These are phyloP conservation scores for Zeuzera pyrina DNA, from an alignment of 2,888 invertebrate genomes.

Conservation along the genomic window DNA sequence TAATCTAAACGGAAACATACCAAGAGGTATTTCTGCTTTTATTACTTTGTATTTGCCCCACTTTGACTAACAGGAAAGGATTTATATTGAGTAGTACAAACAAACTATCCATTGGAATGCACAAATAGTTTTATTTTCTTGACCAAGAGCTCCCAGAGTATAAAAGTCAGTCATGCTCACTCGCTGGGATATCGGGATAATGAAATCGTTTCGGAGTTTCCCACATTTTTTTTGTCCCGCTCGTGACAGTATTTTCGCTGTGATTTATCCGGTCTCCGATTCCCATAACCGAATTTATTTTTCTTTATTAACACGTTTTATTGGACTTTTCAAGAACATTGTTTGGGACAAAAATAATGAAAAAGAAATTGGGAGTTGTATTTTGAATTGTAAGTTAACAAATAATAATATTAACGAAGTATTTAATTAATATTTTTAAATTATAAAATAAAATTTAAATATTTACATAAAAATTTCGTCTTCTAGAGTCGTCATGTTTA, in stretches of 20 bases:
- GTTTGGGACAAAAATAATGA: no score
- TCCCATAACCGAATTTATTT: conserved; percentile 62
- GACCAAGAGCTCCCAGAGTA: conserved; percentile 15
- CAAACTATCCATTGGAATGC: conserved; percentile 3
- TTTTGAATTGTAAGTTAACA: no score
- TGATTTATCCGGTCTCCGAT: conserved; percentile 57
- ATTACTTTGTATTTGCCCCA: conserved; percentile 12
- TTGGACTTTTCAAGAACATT: conserved; percentile 28
- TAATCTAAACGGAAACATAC: no score
- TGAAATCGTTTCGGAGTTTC: conserved; percentile 51
- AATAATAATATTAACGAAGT: no score
- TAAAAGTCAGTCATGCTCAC: conserved; percentile 45
- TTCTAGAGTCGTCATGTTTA: no score
- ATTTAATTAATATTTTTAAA: no score
- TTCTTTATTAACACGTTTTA: conserved; percentile 36
- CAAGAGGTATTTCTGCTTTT: no score
- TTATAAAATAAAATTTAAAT: no score
- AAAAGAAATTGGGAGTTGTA: no score
- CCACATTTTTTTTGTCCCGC: conserved; percentile 48
- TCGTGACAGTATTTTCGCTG: conserved; percentile 67
- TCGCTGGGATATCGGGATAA: conserved; percentile 31
- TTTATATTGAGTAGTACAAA: neutral
- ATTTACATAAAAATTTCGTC: no score
- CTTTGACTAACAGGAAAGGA: conserved; percentile 13
- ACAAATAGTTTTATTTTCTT: conserved; percentile 9